A percentile compares a stretch with the other conserved stretches of the same genome.
These are phyloP conservation scores for Octopus bimaculoides DNA, from an alignment of 1,140 invertebrate species.

Conservation along the genomic window DNA sequence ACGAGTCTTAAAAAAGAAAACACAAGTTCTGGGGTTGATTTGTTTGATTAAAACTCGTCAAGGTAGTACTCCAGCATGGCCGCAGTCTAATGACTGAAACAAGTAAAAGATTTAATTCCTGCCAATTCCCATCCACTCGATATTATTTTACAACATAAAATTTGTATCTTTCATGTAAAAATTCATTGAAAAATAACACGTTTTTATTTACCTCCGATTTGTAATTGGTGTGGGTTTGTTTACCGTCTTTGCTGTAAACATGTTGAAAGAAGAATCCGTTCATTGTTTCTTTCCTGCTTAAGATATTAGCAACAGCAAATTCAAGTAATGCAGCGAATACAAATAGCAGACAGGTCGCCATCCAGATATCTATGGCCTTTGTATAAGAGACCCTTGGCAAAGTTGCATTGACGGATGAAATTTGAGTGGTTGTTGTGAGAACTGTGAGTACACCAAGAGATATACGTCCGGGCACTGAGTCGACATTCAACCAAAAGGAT, in stretches of 20 bases:
- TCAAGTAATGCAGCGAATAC: conserved; percentile 51
- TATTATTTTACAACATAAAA: no score
- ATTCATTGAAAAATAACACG: background rate
- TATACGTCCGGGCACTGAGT: conserved; percentile 47
- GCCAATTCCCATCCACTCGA: no score
- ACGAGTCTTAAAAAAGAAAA: no score
- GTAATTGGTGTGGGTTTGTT: conserved; percentile 17
- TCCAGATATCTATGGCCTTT: conserved; percentile 55
- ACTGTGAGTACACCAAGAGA: conserved; percentile 50
- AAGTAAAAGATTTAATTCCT: no score
- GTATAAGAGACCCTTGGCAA: conserved; percentile 49
- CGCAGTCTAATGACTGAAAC: no score
- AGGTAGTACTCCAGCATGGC: no score
- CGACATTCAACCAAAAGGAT: conserved; percentile 51
- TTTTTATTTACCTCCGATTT: conserved; percentile 12
- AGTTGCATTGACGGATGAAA: conserved; percentile 40
- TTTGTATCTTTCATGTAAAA: no score
- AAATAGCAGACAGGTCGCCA: conserved; percentile 51
- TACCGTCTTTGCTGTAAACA: conserved; percentile 31
- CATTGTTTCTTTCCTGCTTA: conserved; percentile 42
- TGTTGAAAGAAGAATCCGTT: conserved; percentile 38
- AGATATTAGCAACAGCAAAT: conserved; percentile 50
- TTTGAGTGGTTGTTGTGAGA: conserved; percentile 51
- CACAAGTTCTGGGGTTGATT: no score
- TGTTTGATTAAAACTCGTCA: no score